A percentile compares a stretch with the other conserved stretches of the same genome.
Evolutionary conservation across 1,140 invertebrate species (phyloP).

Genomic region (Drosophila subobscura): DNA sequence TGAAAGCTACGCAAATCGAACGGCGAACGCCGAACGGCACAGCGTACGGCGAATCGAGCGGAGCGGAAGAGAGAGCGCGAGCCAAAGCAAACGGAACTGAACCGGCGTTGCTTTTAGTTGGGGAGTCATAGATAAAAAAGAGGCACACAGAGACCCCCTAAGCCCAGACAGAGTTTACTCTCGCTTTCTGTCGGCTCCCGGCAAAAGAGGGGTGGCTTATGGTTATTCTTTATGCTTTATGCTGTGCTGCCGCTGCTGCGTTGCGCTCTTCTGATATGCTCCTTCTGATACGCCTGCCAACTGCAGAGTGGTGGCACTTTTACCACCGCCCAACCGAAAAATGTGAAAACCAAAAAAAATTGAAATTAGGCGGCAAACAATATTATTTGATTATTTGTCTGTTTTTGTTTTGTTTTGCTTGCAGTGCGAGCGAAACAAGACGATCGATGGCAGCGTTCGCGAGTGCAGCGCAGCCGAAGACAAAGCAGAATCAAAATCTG

Average conservation of each 20-base stretch:
- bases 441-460: constrained; percentile 23
- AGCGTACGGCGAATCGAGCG: constrained; percentile 4
- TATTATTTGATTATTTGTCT: constrained; percentile 77
- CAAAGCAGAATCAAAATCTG: constrained; percentile 9
- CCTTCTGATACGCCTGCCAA: constrained; percentile 31
- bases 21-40: constrained; percentile 20
- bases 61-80: not conserved
- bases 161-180: not conserved
- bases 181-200: constrained; percentile 8
- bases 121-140: constrained; percentile 38
- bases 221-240: no score
- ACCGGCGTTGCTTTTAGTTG: constrained; percentile 13
- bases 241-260: not conserved
- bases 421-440: constrained; percentile 23
- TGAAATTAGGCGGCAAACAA: constrained; percentile 65
- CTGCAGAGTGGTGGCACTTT: constrained; percentile 67
- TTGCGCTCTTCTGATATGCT: constrained; percentile 10
- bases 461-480: constrained; percentile 15
- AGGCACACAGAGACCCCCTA: not conserved
- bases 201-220: not conserved
- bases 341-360: constrained; percentile 68
- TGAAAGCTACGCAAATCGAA: constrained; percentile 30
- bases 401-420: constrained; percentile 29
- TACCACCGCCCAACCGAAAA: constrained; percentile 63
- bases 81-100: constrained; percentile 26